Conservation (phyloP, 2,797 vertebrate genomes). For the Gallinago stenura region DNA sequence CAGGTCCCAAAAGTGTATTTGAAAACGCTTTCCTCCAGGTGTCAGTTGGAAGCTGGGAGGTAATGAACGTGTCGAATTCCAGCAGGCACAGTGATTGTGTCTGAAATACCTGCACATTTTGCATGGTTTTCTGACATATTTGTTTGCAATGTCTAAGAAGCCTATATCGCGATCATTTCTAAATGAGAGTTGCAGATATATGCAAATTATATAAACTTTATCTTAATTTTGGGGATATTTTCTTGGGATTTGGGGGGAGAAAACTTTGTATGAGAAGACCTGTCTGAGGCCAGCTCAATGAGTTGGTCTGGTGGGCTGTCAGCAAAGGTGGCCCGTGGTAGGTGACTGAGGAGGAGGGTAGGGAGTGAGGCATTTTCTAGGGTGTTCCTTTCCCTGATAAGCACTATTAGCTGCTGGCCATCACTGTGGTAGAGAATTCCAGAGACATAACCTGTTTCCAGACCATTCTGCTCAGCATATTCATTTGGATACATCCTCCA, state of each 20-base stretch:
- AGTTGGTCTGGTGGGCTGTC: not conserved
- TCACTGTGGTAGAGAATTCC: not conserved
- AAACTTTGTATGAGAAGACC: not conserved
- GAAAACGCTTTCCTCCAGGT: not conserved
- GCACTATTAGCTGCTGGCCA: not conserved
- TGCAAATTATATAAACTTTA: not conserved
- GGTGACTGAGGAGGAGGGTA: not conserved
- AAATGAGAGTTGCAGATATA: not conserved
- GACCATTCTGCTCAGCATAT: not conserved
- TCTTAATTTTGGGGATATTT: not conserved
- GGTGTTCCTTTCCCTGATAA: not conserved
- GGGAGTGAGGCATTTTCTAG: not conserved
- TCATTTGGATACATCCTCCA: not conserved
- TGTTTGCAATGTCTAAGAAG: not conserved
- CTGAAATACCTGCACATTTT: not conserved
- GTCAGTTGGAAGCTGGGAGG: not conserved
- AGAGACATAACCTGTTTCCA: not conserved
- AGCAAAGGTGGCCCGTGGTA: not conserved
- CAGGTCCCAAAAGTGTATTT: not conserved
- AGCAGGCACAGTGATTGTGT: not conserved
- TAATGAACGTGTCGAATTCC: not conserved
- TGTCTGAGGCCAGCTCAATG: not conserved
- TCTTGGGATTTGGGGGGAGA: not conserved
- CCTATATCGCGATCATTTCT: not conserved
- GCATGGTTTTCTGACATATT: not conserved